A percentile compares a stretch with the other conserved stretches of the same genome.
These are phyloP conservation scores for Torymus texanus DNA, from an alignment of 2,888 invertebrate genomes.

Conservation along the genomic window DNA sequence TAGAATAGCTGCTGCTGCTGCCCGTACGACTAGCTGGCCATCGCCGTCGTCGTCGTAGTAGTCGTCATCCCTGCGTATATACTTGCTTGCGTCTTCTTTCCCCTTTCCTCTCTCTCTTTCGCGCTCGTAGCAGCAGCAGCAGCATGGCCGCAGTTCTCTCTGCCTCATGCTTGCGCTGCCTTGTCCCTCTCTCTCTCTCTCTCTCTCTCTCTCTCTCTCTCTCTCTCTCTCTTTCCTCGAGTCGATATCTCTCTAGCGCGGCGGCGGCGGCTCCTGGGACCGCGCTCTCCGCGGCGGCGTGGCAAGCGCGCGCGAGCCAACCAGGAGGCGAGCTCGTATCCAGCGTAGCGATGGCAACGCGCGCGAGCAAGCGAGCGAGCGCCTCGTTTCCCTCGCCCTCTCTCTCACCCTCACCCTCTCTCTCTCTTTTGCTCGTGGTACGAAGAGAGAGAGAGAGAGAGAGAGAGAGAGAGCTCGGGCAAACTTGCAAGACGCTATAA, in stretches of 20 bases:
- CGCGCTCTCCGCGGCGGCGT: not conserved
- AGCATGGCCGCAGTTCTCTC: conserved; percentile 40
- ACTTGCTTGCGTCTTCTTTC: conserved; percentile 13
- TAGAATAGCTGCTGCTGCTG: too few species aligned
- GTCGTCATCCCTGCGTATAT: not conserved
- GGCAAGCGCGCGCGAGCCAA: conserved; percentile 65
- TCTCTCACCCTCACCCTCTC: not conserved
- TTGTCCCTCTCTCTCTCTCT: conserved; percentile 39
- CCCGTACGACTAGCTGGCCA: not conserved
- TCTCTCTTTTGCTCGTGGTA: not conserved
- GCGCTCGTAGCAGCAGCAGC: conserved; percentile 3
- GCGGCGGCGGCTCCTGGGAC: conserved; percentile 17
- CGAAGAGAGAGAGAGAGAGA: conserved; percentile 16
- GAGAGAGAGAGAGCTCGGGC: not conserved
- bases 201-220: conserved; percentile 61
- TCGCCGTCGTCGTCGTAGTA: not conserved
- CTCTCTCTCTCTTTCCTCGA: conserved; percentile 57
- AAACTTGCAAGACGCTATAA: too few species aligned
- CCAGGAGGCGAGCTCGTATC: conserved; percentile 72
- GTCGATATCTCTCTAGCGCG: conserved; percentile 68
- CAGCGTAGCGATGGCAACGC: conserved; percentile 75
- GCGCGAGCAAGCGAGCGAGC: conserved; percentile 53
- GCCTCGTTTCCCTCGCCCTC: conserved; percentile 30
- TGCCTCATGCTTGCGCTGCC: conserved; percentile 12
- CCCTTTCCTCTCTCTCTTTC: conserved; percentile 30